Conservation (phyloP, 1,140 invertebrate species). For the Thaumatotibia leucotreta region DNA sequence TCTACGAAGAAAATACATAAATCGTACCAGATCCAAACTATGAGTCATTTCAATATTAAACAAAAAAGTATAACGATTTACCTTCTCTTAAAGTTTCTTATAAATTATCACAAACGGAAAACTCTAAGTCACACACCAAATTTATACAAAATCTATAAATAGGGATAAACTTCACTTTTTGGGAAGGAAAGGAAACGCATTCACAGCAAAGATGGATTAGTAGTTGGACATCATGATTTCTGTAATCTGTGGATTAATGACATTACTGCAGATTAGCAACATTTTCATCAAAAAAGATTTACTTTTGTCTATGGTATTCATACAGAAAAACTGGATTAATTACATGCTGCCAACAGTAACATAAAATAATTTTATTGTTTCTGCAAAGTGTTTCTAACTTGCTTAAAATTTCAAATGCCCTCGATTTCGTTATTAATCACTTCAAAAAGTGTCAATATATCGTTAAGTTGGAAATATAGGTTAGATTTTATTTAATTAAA, state of each 20-base stretch:
- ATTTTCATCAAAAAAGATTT: too few species aligned
- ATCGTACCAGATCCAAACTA: constrained; percentile 59
- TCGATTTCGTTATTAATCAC: too few species aligned
- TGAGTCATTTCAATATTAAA: constrained; percentile 51
- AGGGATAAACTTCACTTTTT: constrained; percentile 11
- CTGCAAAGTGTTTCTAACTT: neutral
- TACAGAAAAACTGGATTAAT: neutral
- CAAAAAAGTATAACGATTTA: neutral
- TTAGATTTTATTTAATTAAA: too few species aligned
- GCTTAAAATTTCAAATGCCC: too few species aligned
- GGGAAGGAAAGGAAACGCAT: constrained; percentile 12
- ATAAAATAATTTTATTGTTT: neutral
- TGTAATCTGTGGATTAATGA: constrained; percentile 9
- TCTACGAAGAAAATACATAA: constrained; percentile 67
- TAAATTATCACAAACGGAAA: neutral
- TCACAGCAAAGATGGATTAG: constrained; percentile 5
- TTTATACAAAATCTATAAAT: constrained; percentile 11
- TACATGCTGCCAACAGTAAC: neutral
- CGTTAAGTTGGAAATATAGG: too few species aligned
- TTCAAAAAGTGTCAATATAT: too few species aligned
- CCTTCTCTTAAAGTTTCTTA: neutral
- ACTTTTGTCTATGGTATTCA: neutral
- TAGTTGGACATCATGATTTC: neutral
- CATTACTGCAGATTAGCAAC: neutral
- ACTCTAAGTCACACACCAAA: constrained; percentile 4